Base-by-base conservation (phyloP, 2,113 vertebrate genomes). In the Epinephelus cyanopodus region DNA sequence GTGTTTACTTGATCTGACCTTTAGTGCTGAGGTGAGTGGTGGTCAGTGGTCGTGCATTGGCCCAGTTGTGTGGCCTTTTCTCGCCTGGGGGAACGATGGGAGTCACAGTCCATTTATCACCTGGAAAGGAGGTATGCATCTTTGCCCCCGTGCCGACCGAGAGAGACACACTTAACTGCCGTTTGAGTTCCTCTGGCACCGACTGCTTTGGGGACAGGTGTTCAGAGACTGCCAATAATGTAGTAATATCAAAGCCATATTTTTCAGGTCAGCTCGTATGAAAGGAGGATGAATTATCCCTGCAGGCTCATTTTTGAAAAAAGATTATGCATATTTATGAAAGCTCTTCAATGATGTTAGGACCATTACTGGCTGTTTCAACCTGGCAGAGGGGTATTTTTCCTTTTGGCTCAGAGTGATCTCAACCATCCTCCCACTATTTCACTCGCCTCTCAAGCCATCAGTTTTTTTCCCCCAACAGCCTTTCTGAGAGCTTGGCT, bases 371-470 rank as follows among this genome's bases (percentile, higher is more conserved):
- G 86, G 62, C 93, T 91, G 95, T 96, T 97, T 95, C 94, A 96
- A 62, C 95, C 93, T 95, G 95, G 96, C 95, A 86, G 63, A 84
- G 81, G 70, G 82, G 66, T 87, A 74, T 81, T 89, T 89, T 96
- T 96, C 95, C 95, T 92, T 90, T 88, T 86, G 86, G 58, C 73
- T 87, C 80, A 45, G 73, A 90, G 72, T 83, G 86, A 90, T 93
- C 85, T 92, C 67, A 87, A 84, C 79, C 75, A 88, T 86, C 77
- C 86, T 85, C 82, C 79, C 75, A 78, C 81, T 75, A 88, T 92
- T 92, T 82, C 52, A 45, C 76, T 80, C 69, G 92, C 94, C 96
- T 97, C 95, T 97, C 95, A 96, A 97, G 95, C 96, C 95, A 96
- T 96, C 95, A 95, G 42, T 45, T 45, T 94, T 33, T 94, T 91